These are phyloP conservation scores for Microtus californicus DNA, from an alignment of 2,797 vertebrate genomes.

Conservation along the genomic window DNA sequence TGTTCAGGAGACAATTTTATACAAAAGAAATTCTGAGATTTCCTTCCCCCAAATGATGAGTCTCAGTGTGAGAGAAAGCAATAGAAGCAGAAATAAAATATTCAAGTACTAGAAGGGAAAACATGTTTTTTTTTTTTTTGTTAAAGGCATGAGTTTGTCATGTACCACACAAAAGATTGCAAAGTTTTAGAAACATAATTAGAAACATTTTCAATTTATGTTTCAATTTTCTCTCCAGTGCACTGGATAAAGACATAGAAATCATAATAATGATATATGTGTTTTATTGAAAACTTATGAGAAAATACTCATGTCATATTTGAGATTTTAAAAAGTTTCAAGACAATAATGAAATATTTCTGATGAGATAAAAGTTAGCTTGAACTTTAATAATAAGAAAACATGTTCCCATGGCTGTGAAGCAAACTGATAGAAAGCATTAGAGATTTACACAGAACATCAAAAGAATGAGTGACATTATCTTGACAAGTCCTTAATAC, in stretches of 20 bases:
- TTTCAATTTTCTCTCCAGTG: not conserved
- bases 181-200: not conserved
- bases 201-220: not conserved
- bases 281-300: not conserved
- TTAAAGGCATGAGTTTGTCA: not conserved
- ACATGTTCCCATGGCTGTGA: not conserved
- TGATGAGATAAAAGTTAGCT: conserved; percentile 12
- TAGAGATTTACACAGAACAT: not conserved
- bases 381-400: not conserved
- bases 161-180: not conserved
- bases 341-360: not conserved
- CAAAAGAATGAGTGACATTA: not conserved
- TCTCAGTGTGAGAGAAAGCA: not conserved
- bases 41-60: not conserved
- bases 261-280: not conserved
- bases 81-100: not conserved
- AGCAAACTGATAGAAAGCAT: not conserved
- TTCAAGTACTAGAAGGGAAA: not conserved
- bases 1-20: not conserved
- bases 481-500: not conserved
- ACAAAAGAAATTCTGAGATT: not conserved
- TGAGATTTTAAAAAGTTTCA: not conserved
- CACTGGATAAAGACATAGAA: not conserved
- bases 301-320: not conserved
- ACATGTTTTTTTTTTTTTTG: too few species aligned